Base-by-base conservation (phyloP, 2,113 vertebrate genomes). In the Chlamydotis undulata region DNA sequence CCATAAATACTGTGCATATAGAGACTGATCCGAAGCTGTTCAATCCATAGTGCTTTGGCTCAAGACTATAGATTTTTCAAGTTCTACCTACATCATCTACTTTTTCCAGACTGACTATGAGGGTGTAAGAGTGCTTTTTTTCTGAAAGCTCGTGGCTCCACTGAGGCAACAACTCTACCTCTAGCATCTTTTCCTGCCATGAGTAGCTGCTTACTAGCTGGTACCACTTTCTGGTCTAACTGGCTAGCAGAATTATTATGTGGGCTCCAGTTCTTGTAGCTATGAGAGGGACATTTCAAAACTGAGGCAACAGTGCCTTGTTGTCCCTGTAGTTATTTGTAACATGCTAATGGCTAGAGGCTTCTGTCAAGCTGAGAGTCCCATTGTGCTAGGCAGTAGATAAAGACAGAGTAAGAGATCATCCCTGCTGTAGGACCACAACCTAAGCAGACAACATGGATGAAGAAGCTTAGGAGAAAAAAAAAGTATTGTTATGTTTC, bases 311-410 rank as follows among this genome's bases (percentile, higher is more conserved):
- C 19, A 21, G 11, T 67, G 17, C 55, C 25, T 28, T 68, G 16
- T 65, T 83, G 9, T 68, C 43, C 9, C 41, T 12, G 25, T 39
- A 84, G 31, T 64, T 82, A 39, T 19, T 71, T 2, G 0, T n/a
- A 53, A 50, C 15, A 25, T 0, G 0, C 1, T 60, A 33, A 31
- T 71, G 28, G 29, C 23, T 78, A 18, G 33, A 57, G 13, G 35
- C 11, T 92, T 3, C 45, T 52, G 4, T 43, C n/a, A 65, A 52
- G 50, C 53, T 71, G 28, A 59, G 19, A 39, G 3, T 59, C 12
- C 14, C 25, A 8, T 65, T 78, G 12, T 78, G 29, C n/a, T 55
- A 74, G 41, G 11, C 41, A 56, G 18, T 53, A 57, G 10, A 33
- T 49, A 74, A 77, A 74, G 28, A 47, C 29, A 69, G 25, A 67